These are phyloP conservation scores for Greenwoodochromis staneri DNA, from an alignment of 2,113 vertebrate species.

Conservation along the genomic window DNA sequence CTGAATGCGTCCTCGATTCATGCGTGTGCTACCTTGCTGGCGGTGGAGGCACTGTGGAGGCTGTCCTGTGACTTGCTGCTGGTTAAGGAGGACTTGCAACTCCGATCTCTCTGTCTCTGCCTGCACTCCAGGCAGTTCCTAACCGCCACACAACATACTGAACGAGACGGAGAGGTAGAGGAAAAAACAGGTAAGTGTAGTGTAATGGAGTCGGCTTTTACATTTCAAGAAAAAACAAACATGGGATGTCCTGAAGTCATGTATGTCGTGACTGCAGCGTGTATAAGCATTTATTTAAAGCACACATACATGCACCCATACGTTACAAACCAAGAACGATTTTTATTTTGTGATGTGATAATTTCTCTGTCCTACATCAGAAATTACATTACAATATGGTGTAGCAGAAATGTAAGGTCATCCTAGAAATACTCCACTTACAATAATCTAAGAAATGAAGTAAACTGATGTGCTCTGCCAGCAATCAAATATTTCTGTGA, in stretches of 20 bases:
- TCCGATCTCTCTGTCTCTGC: constrained; percentile 90
- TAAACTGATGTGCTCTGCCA: not conserved
- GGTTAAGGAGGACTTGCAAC: constrained; percentile 80
- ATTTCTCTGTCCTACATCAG: not conserved
- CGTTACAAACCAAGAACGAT: not conserved
- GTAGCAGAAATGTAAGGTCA: not conserved
- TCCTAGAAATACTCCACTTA: not conserved
- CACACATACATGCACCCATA: not conserved
- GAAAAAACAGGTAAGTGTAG: not conserved
- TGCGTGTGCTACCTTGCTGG: constrained; percentile 79
- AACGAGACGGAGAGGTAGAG: not conserved
- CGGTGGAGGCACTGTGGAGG: constrained; percentile 75
- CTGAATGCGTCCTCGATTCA: not conserved
- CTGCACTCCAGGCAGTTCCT: constrained; percentile 96
- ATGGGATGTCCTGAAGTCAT: not conserved
- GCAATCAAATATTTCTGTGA: not conserved
- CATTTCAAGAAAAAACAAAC: not conserved
- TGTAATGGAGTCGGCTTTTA: not conserved
- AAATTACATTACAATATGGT: not conserved
- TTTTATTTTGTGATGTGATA: not conserved
- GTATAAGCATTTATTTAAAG: not conserved
- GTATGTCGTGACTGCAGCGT: not conserved
- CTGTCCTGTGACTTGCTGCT: constrained; percentile 86
- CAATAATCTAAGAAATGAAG: not conserved
- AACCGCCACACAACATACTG: constrained; percentile 97